Evolutionary conservation across 1,140 invertebrate species (phyloP).

Genomic region (Oryzaephilus surinamensis): DNA sequence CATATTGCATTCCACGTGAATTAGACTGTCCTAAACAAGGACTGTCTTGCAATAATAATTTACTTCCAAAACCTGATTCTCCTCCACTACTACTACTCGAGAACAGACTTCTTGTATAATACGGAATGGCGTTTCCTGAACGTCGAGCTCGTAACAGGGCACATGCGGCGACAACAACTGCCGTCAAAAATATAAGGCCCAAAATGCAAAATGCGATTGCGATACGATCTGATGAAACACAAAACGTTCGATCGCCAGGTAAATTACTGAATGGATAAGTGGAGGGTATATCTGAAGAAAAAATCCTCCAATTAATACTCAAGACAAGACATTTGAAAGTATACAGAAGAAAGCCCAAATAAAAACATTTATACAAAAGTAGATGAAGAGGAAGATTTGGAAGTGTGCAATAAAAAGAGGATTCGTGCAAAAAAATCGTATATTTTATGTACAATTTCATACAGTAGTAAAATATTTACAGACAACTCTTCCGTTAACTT

Average conservation of each 20-base stretch:
- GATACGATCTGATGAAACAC: slow-evolving; percentile 59
- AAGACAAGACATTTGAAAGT: no score
- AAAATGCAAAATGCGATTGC: slow-evolving; percentile 56
- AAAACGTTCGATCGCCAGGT: slow-evolving; percentile 52
- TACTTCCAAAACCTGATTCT: slow-evolving; percentile 29
- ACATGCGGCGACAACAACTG: slow-evolving; percentile 52
- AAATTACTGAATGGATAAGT: slow-evolving; percentile 29
- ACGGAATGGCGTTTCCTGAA: slow-evolving; percentile 16
- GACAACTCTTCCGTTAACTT: slow-evolving; percentile 5
- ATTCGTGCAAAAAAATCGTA: slow-evolving; percentile 3
- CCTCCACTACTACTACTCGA: slow-evolving; percentile 27
- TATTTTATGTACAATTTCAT: background rate
- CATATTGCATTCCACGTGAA: slow-evolving; percentile 27
- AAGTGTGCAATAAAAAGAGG: slow-evolving; percentile 2
- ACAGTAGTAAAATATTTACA: background rate
- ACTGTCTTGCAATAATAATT: slow-evolving; percentile 31
- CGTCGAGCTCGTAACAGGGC: slow-evolving; percentile 49
- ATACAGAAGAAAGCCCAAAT: no score
- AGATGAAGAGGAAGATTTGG: background rate
- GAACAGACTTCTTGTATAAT: slow-evolving; percentile 32
- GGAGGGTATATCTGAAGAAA: slow-evolving; percentile 21
- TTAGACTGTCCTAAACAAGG: slow-evolving; percentile 25
- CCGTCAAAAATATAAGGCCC: slow-evolving; percentile 53
- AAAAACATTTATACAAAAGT: background rate
- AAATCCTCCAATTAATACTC: background rate